These are phyloP conservation scores for Ectemnius cavifrons DNA, from an alignment of 2,888 invertebrate genomes.

Conservation along the genomic window DNA sequence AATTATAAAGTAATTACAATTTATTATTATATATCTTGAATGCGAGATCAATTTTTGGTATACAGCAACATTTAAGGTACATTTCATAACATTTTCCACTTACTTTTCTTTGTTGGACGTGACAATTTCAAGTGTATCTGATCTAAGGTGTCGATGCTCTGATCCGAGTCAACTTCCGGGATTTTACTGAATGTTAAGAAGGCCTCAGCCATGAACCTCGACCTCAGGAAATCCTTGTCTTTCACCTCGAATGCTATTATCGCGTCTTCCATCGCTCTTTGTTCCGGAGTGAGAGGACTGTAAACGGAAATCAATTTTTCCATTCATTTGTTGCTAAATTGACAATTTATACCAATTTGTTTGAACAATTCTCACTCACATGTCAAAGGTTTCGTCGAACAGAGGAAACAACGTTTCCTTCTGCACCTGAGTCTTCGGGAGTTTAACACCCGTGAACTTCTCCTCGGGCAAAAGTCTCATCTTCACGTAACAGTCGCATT, in stretches of 20 bases:
- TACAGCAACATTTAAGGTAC: too few species aligned
- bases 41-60: too few species aligned
- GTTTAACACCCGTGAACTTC: slow-evolving; percentile 85
- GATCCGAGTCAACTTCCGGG: slow-evolving; percentile 82
- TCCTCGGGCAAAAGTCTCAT: slow-evolving; percentile 91
- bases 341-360: background rate
- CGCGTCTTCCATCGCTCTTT: slow-evolving; percentile 84
- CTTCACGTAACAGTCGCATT: slow-evolving; percentile 96
- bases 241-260: slow-evolving; percentile 94
- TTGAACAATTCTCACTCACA: slow-evolving; percentile 83
- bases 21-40: background rate
- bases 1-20: background rate
- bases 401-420: slow-evolving; percentile 95
- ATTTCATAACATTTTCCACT: slow-evolving; percentile 11
- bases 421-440: slow-evolving; percentile 93
- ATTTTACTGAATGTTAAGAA: slow-evolving; percentile 90
- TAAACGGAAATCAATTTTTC: slow-evolving; percentile 60
- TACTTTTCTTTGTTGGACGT: slow-evolving; percentile 85
- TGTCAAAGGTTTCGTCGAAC: slow-evolving; percentile 95
- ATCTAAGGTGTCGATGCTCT: slow-evolving; percentile 81
- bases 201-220: slow-evolving; percentile 97
- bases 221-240: slow-evolving; percentile 96
- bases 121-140: slow-evolving; percentile 87
- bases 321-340: background rate
- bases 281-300: slow-evolving; percentile 86